A percentile compares a stretch with the other conserved stretches of the same genome.
Conservation (phyloP, 1,140 invertebrate genomes). For the Drosophila mauritiana region DNA sequence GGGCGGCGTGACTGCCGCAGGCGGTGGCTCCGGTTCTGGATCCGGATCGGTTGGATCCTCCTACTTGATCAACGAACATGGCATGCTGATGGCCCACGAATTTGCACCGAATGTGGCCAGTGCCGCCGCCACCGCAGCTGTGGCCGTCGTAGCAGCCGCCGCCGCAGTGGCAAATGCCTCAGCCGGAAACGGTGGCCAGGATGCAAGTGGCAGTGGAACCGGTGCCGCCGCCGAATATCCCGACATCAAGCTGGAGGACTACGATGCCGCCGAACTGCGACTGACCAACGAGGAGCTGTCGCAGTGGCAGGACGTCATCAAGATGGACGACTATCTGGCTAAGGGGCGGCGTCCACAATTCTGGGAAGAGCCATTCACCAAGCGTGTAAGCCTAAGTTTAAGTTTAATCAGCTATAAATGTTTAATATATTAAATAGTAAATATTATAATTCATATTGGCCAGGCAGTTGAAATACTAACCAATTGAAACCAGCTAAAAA, state of each 20-base stretch:
- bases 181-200: slow-evolving; percentile 36
- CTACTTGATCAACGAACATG: slow-evolving; percentile 79
- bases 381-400: slow-evolving; percentile 85
- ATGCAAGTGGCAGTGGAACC: slow-evolving; percentile 3
- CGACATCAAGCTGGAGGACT: slow-evolving; percentile 77
- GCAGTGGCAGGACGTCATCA: slow-evolving; percentile 89
- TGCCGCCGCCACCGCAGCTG: slow-evolving; percentile 57
- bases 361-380: slow-evolving; percentile 94
- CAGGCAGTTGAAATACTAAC: background rate
- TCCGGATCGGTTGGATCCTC: slow-evolving; percentile 11
- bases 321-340: slow-evolving; percentile 94
- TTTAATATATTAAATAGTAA: background rate
- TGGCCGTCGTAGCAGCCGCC: slow-evolving; percentile 59
- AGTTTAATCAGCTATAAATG: background rate
- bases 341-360: slow-evolving; percentile 94
- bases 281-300: slow-evolving; percentile 80
- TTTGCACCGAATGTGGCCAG: slow-evolving; percentile 60
- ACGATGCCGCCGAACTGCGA: slow-evolving; percentile 72
- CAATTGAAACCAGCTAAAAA: background rate
- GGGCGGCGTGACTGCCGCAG: slow-evolving; percentile 3
- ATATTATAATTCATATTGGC: background rate
- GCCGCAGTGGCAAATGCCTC: slow-evolving; percentile 35
- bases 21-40: background rate
- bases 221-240: slow-evolving; percentile 45
- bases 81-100: slow-evolving; percentile 77